phyloP scores from a whole-genome alignment of 2,113 vertebrate genomes.

The Phyllopteryx taeniolatus region DNA sequence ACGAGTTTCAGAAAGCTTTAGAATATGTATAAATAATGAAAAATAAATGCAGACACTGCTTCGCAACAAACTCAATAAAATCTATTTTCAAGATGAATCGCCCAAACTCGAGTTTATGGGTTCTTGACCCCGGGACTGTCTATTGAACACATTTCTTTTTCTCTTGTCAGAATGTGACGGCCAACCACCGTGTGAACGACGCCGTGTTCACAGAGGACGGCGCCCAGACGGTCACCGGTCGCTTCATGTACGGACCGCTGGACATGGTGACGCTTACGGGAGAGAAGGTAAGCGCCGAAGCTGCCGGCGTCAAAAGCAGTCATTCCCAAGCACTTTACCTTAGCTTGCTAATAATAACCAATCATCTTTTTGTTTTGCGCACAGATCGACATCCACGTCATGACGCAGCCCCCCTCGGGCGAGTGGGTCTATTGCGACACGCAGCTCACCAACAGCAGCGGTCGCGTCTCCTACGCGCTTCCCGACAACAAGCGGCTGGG shows the following conservation, averaged over 20 bases:
- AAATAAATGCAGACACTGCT: too few species aligned
- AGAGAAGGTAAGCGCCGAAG: slow-evolving; percentile 81
- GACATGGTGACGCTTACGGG: slow-evolving; percentile 98
- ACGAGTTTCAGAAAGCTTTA: too few species aligned
- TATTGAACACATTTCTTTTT: neutral
- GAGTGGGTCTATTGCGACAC: slow-evolving; percentile 95
- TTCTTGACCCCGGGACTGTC: too few species aligned
- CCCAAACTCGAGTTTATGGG: too few species aligned
- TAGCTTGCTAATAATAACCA: neutral
- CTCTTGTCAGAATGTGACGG: slow-evolving; percentile 85
- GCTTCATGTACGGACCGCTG: slow-evolving; percentile 96
- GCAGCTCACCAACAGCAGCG: slow-evolving; percentile 92
- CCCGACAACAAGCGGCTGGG: slow-evolving; percentile 83
- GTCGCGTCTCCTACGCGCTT: slow-evolving; percentile 86
- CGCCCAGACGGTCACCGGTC: slow-evolving; percentile 82
- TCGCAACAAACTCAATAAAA: too few species aligned
- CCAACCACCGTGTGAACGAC: slow-evolving; percentile 93
- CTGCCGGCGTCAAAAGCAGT: neutral
- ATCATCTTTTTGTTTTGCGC: neutral
- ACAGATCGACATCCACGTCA: slow-evolving; percentile 97
- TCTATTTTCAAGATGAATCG: too few species aligned
- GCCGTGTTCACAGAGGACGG: slow-evolving; percentile 88
- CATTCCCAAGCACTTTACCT: neutral
- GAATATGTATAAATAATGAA: too few species aligned
- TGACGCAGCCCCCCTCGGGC: slow-evolving; percentile 92